Evolutionary conservation across 2,113 vertebrate species (phyloP), one percentile per base, ranked within the genome.

Genomic region (Caranx ignobilis): DNA sequence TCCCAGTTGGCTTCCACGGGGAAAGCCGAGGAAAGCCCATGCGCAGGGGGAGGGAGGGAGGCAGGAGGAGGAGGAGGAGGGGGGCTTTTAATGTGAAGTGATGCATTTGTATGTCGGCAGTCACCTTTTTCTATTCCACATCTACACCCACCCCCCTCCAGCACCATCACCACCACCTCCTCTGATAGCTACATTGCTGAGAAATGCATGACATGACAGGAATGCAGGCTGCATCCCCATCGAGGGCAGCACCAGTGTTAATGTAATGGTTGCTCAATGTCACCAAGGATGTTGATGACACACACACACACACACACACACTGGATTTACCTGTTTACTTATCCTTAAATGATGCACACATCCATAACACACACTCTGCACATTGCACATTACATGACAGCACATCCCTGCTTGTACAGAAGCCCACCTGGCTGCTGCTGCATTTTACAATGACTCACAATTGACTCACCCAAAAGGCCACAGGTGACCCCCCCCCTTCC

Each of bases 11-110:
- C 13, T 87, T 80, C 82, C 80, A 63, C 61, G 7, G 87, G 83
- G 88, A 77, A 90, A 83, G 75, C 87, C 83, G 70, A 77, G 91
- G 88, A 87, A 87, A 72, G 64, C 84, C 88, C 87, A 26, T 81
- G 73, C 78, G 76, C 73, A 82, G 62, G 60, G 26, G 26, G 26
- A 26, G 26, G 26, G 26, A 26, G 26, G 26, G 26, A 26, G 26
- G 26, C 26, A 26, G 26, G 26, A 26, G 26, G 26, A 26, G 26
- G 26, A 26, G 26, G 26, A 26, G 26, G 26, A 1, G 26, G 26
- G 26, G 26, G 32, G 41, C 54, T 41, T 52, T 79, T 70, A 56
- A 69, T 55, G 77, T 64, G 61, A 66, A 74, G 41, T 69, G 80
- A 71, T 87, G 81, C 79, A 75, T 85, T 66, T 72, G 60, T 1